A percentile compares a stretch with the other conserved stretches of the same genome.
These are phyloP conservation scores for Drosophila rhopaloa DNA, from an alignment of 1,140 invertebrate species.

Conservation along the genomic window DNA sequence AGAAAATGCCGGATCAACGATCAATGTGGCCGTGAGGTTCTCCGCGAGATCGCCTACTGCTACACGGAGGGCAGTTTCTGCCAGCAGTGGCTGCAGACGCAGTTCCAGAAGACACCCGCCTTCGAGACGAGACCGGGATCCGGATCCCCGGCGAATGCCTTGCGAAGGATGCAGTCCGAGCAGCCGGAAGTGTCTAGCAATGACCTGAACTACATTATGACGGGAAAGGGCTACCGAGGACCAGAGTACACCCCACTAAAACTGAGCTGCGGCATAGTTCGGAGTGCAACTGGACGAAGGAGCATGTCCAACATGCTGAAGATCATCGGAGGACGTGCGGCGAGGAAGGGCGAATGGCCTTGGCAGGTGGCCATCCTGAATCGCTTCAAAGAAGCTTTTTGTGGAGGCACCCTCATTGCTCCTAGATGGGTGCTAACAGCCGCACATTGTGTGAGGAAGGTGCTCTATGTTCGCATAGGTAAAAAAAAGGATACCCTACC, in stretches of 20 bases:
- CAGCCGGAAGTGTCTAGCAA: conserved; percentile 49
- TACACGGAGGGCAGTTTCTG: conserved; percentile 92
- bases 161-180: conserved; percentile 57
- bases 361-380: conserved; percentile 97
- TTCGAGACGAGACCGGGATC: conserved; percentile 61
- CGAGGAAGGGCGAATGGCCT: conserved; percentile 93
- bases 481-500: no score
- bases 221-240: conserved; percentile 74
- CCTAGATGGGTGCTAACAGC: conserved; percentile 95
- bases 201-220: conserved; percentile 75
- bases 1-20: conserved; percentile 91
- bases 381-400: conserved; percentile 93
- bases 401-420: conserved; percentile 95
- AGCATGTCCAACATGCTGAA: conserved; percentile 87
- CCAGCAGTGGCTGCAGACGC: conserved; percentile 89
- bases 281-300: conserved; percentile 68
- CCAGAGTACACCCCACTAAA: conserved; percentile 76
- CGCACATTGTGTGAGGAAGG: conserved; percentile 93
- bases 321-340: conserved; percentile 94
- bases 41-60: conserved; percentile 93
- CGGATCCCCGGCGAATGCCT: conserved; percentile 20
- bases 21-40: conserved; percentile 90
- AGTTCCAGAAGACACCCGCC: conserved; percentile 64
- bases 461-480: conserved; percentile 92
- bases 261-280: conserved; percentile 71